Conservation (phyloP, 2,113 vertebrate genomes). For the Callipepla californica region DNA sequence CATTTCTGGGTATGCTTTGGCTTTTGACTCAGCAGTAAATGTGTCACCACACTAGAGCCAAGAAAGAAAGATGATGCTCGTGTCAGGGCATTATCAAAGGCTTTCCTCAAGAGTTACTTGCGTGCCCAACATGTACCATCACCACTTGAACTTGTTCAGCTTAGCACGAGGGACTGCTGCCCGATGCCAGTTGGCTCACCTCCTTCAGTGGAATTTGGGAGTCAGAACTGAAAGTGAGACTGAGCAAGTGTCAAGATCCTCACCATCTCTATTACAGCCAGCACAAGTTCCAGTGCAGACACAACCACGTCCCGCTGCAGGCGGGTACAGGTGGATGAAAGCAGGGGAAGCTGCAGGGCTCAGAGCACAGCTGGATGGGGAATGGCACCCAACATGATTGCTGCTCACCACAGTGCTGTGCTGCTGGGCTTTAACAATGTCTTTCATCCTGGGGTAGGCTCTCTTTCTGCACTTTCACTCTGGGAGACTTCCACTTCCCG, state of each 20-base stretch:
- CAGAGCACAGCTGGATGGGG: background rate
- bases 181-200: background rate
- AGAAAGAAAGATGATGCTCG: background rate
- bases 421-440: background rate
- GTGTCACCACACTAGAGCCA: accelerated
- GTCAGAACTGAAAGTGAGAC: background rate
- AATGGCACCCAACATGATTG: accelerated
- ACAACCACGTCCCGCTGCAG: background rate
- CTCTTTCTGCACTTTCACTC: background rate
- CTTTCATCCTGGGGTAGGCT: background rate
- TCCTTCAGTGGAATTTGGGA: background rate
- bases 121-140: background rate
- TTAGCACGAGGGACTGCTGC: background rate
- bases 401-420: background rate
- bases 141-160: background rate
- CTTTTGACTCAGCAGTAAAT: slow-evolving; percentile 54
- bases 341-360: background rate
- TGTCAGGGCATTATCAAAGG: slow-evolving; percentile 31
- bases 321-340: background rate
- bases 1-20: background rate
- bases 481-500: background rate
- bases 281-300: accelerated
- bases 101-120: slow-evolving; percentile 28
- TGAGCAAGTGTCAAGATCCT: background rate
- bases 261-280: background rate